Percentiles rank a stretch among this genome's conserved stretches.
Evolutionary conservation across 1,140 invertebrate genomes (phyloP).

Genomic region (Camponotus vicinus): DNA sequence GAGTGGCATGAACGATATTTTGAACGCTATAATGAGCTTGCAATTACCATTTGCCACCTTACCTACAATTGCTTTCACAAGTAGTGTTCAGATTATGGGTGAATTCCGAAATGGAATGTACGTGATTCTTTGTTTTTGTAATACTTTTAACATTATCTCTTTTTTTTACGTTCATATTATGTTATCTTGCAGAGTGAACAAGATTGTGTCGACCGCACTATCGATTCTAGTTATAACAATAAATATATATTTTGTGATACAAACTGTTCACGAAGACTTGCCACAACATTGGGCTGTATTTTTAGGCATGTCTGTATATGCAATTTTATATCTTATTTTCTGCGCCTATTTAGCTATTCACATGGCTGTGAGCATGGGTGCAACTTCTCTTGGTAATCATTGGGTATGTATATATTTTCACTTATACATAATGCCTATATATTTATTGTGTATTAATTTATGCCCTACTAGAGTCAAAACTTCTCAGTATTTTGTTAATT

Average conservation of each 20-base stretch:
- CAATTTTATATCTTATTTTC: constrained; percentile 90
- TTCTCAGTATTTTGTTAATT: constrained; percentile 5
- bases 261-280: constrained; percentile 87
- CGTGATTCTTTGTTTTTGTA: constrained; percentile 75
- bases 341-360: constrained; percentile 91
- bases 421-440: not conserved
- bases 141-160: not conserved
- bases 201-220: constrained; percentile 89
- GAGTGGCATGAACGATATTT: constrained; percentile 94
- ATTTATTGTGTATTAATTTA: not conserved
- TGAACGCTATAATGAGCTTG: constrained; percentile 96
- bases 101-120: constrained; percentile 92
- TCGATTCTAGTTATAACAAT: constrained; percentile 92
- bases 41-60: constrained; percentile 94
- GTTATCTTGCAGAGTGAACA: constrained; percentile 88
- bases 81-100: constrained; percentile 93
- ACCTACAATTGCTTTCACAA: constrained; percentile 96
- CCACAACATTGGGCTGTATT: constrained; percentile 87
- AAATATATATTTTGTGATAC: constrained; percentile 93
- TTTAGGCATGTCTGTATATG: constrained; percentile 87
- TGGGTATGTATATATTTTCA: constrained; percentile 76
- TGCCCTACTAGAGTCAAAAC: not conserved
- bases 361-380: constrained; percentile 90
- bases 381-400: constrained; percentile 77
- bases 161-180: constrained; percentile 48